Base-by-base conservation (phyloP, 2,113 vertebrate species). In the Muntiacus reevesi region DNA sequence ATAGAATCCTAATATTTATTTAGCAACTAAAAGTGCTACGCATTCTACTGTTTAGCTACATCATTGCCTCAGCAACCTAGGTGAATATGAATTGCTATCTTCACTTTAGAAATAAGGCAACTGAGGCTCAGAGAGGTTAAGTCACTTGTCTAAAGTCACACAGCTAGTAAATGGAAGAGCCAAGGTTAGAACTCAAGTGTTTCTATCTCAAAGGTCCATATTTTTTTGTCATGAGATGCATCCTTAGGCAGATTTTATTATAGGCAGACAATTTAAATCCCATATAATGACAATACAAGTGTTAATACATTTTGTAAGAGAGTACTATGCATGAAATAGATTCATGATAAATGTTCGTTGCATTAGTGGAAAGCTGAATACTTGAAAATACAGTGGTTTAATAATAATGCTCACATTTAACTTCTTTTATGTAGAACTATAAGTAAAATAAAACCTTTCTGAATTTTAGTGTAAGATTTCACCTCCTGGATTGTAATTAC, bases 401-500 rank as follows among this genome's bases (percentile, higher is more conserved):
- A 86, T 33, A 88, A 40, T 43, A 89, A 92, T 15, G 30, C 14
- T 95, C 23, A 87, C 11, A 89, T 94, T 76, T 83, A 36, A 78
- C 11, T 92, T 96, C 36, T 92, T 96, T 95, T 93, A 4, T 93
- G 47, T 92, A 92, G 50, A 96, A 90, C 2, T 19, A 62, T 55
- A 25, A 89, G 59, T 89, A 94, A 97, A 95, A 78, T 74, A 83
- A 96, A 94, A 82, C 6, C 7, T 92, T 79, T 91, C 45, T 91
- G 62, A 92, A 67, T 92, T 97, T 98, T 86, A 96, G 45, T 87
- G 67, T 96, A 83, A 96, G 28, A 96, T 95, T 95, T 97, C 47
- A 95, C 88, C 30, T 90, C 28, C 54, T 96, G 78, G 82, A 95
- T 97, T 97, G 96, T 98, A 97, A 96, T 97, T 97, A 97, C 67